Conservation (phyloP, 2,797 vertebrate genomes). For the Phylloscopus collybita region DNA sequence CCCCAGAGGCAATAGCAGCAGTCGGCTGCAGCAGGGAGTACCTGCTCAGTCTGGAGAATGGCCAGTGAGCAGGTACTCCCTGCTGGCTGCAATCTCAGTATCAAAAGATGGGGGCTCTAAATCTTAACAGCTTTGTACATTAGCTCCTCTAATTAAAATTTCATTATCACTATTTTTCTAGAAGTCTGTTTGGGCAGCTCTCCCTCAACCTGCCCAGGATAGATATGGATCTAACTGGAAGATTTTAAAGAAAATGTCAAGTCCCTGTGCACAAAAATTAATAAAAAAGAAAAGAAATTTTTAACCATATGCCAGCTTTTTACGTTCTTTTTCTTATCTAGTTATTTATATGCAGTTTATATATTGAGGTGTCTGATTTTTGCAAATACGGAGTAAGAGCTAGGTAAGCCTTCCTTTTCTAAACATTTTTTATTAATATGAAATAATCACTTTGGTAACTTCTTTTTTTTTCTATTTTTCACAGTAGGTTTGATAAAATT, state of each 20-base stretch:
- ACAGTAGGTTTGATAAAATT: neutral
- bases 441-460: neutral
- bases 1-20: too few relatives aligned
- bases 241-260: neutral
- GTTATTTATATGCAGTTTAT: neutral
- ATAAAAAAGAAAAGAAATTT: neutral
- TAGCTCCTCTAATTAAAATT: neutral
- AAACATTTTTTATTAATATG: neutral
- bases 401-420: neutral
- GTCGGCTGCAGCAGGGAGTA: accelerated
- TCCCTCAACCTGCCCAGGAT: neutral
- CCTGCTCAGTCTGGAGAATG: neutral
- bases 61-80: neutral
- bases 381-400: neutral
- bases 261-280: neutral
- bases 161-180: neutral
- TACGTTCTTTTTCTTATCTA: neutral
- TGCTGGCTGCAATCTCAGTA: neutral
- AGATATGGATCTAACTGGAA: neutral
- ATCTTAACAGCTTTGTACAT: neutral
- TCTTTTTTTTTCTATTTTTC: neutral
- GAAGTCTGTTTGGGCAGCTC: neutral
- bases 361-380: neutral
- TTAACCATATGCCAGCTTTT: neutral
- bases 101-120: neutral